Base-by-base conservation (phyloP, 2,888 invertebrate genomes). In the Chaetogeoica ovagalla region DNA sequence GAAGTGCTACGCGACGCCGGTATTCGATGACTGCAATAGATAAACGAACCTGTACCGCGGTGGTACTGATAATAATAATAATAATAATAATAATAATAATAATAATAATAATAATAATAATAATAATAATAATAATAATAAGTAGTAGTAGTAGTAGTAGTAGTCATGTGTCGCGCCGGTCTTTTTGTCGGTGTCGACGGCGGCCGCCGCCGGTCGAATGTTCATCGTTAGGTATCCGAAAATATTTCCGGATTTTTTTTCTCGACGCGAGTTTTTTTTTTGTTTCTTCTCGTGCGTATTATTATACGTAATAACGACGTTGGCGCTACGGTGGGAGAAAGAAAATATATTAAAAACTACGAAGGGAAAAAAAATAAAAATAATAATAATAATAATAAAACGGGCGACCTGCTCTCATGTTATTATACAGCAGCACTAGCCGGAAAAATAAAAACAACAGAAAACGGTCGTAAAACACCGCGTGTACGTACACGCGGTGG, bases 11-110 rank as follows among this genome's bases (percentile, higher is more conserved):
- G 11, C 43, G 43, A 5, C 43, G 55, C 39, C 39, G 69, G 69
- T 70, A 70, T 79, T 62, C 77, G 62, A 79, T 79, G 70, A 57
- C 62, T 19, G 57, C 66, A 13, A 57, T n/a, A 57, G 75, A 76
- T 76, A 68, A 48, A 37, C 60, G 21, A 1, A 19, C 17, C 4
- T 4, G 23, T 13, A 3, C 48, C 11, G 13, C 48, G 48, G 9
- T 13, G 48, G 48, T 15, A 11, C 1, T 11, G 43, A 11, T 11
- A n/a, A n/a, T n/a, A n/a, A n/a, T n/a, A n/a, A n/a, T n/a, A n/a
- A n/a, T n/a, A n/a, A n/a, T n/a, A n/a, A n/a, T n/a, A n/a, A n/a
- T n/a, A n/a, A n/a, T n/a, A n/a, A n/a, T n/a, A n/a, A n/a, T n/a
- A n/a, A n/a, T n/a, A n/a, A n/a, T n/a, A n/a, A n/a, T n/a, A n/a